Percentiles rank a stretch among this genome's conserved stretches.
Evolutionary conservation across 92 coral and sea anemone species (phyloP).

Genomic region (Parazoanthus atlanticus): DNA sequence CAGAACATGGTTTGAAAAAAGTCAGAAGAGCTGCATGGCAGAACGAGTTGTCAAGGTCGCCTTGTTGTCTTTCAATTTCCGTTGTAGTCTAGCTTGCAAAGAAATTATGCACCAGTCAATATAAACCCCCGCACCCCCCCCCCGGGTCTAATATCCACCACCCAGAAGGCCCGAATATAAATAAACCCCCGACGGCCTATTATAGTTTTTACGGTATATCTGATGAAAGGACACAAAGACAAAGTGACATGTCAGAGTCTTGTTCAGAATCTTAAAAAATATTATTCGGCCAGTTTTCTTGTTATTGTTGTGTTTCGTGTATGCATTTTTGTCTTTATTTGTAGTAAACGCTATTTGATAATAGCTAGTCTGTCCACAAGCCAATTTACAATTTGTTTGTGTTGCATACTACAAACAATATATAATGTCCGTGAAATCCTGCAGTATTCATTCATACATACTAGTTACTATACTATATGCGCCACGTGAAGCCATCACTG

Average conservation of each 20-base stretch:
- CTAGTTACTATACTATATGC: not conserved
- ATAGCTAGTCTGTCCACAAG: not conserved
- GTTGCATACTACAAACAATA: not conserved
- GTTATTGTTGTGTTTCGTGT: not conserved
- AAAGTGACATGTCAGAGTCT: not conserved
- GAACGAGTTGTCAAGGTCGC: too few species aligned
- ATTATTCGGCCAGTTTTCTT: not conserved
- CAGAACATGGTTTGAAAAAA: too few species aligned
- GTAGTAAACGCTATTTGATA: not conserved
- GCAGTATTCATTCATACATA: not conserved
- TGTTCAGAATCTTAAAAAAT: not conserved
- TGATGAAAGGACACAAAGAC: too few species aligned
- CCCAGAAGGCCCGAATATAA: too few species aligned
- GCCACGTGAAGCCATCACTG: not conserved
- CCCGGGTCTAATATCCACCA: too few species aligned
- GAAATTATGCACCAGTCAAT: too few species aligned
- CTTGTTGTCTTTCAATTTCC: too few species aligned
- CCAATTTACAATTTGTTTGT: not conserved
- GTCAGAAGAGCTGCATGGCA: too few species aligned
- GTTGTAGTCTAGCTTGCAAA: too few species aligned
- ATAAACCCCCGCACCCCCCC: too few species aligned
- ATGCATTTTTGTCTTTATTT: not conserved
- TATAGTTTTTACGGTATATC: too few species aligned
- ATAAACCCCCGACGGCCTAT: too few species aligned
- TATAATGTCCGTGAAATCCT: not conserved